Evolutionary conservation across 2,888 invertebrate species (phyloP), one percentile per base, ranked within the genome.

Genomic region (Harpalus rufipes): DNA sequence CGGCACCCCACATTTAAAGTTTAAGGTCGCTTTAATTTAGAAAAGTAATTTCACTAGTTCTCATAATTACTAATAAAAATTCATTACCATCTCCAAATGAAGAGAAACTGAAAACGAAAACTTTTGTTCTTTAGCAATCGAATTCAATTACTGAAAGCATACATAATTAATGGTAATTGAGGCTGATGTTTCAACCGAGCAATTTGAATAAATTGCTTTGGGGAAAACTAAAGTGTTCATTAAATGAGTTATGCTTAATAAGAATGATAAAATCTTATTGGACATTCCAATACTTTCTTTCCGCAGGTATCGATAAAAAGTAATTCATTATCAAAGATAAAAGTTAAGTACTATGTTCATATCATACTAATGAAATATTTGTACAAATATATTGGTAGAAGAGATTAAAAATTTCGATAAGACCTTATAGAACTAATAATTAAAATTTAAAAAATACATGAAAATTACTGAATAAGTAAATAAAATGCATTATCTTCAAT

Each of bases 1-100:
- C 41, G 41, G 16, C 16, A 74, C 18, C 72, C 21, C 44, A 74
- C 68, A 68, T 39, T 74, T 74, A 74, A 68, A 74, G 72, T 74
- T 74, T 74, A 74, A 74, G 72, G 72, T 74, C 44, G 51, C 18
- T 65, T 32, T 65, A 72, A 72, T n/a, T 44, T 72, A 72, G 72
- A 41, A 41, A 72, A 74, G 25, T n/a, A 68, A 68, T 68, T 51
- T 51, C 44, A 51, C 44, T 51, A 51, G 44, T 51, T 10, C 32
- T 32, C 32, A 32, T 12, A 51, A 12, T 51, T 51, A 32, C 32
- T 32, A 4, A 41, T 74, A 74, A 74, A 41, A 74, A 18, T 18
- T 74, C 7, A 18, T 74, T 74, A 44, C 44, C 72, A 68, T 68
- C n/a, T 25, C 7, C 59, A 59, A 59, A 63, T 16, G 61, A 12